Percentiles rank a stretch among this genome's conserved stretches.
phyloP scores from a whole-genome alignment of 92 coral and sea anemone species.

The Actinostola sp. region DNA sequence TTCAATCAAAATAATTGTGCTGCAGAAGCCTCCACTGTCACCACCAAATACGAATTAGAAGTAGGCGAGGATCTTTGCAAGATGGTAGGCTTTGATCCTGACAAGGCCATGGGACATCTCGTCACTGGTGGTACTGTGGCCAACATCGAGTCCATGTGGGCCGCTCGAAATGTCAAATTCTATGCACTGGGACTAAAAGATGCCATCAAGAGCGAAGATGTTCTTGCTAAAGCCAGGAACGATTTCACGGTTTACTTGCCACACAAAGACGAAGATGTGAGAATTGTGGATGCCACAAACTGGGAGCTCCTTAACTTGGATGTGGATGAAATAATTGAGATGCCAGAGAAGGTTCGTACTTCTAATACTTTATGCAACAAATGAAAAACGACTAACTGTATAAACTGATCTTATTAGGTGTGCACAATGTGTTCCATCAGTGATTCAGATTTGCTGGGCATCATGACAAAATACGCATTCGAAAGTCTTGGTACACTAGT shows the following conservation, averaged over 20 bases:
- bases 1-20: constrained; percentile 91
- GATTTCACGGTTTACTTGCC: constrained; percentile 59
- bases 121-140: constrained; percentile 85
- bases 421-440: constrained; percentile 17
- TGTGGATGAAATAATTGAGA: constrained; percentile 60
- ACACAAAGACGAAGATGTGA: constrained; percentile 40
- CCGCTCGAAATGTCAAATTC: constrained; percentile 83
- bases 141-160: constrained; percentile 95
- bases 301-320: constrained; percentile 90
- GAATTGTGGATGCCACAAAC: constrained; percentile 49
- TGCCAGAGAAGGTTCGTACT: constrained; percentile 51
- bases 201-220: constrained; percentile 61
- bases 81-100: constrained; percentile 83
- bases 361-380: not conserved
- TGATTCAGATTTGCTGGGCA: constrained; percentile 34
- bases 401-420: constrained; percentile 6
- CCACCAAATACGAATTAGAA: constrained; percentile 75
- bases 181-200: constrained; percentile 81
- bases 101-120: constrained; percentile 67
- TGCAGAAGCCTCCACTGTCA: constrained; percentile 73
- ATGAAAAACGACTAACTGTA: not conserved
- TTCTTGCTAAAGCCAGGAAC: constrained; percentile 51
- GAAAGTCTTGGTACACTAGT: constrained; percentile 68
- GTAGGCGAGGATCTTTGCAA: constrained; percentile 78
- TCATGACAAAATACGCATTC: constrained; percentile 55